Conservation (phyloP, 2,113 vertebrate genomes). For the Malurus elegans region DNA sequence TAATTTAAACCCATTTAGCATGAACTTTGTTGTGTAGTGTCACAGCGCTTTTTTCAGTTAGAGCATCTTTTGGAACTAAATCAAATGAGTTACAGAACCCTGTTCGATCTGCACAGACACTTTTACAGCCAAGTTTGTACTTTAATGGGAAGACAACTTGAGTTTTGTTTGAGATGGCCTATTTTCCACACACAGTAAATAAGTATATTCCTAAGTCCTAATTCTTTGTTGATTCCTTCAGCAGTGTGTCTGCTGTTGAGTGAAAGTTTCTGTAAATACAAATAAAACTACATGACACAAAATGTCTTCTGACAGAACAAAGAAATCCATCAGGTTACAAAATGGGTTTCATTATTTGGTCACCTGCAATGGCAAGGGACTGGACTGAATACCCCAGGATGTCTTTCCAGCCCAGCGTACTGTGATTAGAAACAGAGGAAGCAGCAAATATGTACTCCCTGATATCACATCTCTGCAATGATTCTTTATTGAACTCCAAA, state of each 20-base stretch:
- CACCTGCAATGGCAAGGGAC: neutral
- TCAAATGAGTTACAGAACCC: neutral
- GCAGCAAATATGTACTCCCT: neutral
- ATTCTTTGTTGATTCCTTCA: neutral
- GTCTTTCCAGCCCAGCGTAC: neutral
- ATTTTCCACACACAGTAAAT: neutral
- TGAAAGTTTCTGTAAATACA: neutral
- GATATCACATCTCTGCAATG: neutral
- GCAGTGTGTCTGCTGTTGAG: neutral
- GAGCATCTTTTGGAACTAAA: slow-evolving; percentile 16
- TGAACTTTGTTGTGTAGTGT: neutral
- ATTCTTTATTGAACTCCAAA: neutral
- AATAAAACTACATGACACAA: neutral
- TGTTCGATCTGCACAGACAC: neutral
- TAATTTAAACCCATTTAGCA: slow-evolving; percentile 44
- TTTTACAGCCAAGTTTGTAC: neutral
- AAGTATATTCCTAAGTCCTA: neutral
- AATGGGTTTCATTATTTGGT: neutral
- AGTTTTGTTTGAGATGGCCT: neutral
- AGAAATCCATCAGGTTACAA: slow-evolving; percentile 7
- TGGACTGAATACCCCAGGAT: neutral
- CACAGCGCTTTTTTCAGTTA: neutral
- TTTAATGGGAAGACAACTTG: neutral
- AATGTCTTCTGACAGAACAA: neutral
- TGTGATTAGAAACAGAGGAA: neutral